Percentiles rank a stretch among this genome's conserved stretches.
Conservation (phyloP, 2,797 vertebrate species). For the Poliocrania exsul region DNA sequence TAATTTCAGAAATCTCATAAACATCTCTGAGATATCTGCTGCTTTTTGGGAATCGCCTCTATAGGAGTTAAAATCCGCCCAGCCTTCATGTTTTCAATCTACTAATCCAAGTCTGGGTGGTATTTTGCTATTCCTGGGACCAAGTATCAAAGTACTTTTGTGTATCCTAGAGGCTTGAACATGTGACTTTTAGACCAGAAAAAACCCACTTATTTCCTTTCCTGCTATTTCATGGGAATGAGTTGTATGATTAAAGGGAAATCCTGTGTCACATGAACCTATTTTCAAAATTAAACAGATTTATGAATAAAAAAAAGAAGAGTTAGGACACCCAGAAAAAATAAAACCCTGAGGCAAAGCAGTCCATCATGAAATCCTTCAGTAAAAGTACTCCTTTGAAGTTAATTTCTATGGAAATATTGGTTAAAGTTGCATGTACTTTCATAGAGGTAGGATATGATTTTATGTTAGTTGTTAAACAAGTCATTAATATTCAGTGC, state of each 20-base stretch:
- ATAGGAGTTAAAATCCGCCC: neutral
- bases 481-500: conserved; percentile 41
- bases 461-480: conserved; percentile 41
- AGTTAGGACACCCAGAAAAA: neutral
- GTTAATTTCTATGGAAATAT: conserved; percentile 1
- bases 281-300: neutral
- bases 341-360: neutral
- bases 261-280: neutral
- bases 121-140: neutral
- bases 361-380: neutral
- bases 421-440: neutral
- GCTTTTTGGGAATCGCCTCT: neutral
- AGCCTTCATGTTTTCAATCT: neutral
- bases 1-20: neutral
- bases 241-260: neutral
- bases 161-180: neutral
- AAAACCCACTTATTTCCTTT: neutral
- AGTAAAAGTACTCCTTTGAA: neutral
- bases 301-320: neutral
- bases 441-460: neutral
- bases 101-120: neutral
- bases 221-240: neutral
- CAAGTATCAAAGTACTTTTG: neutral
- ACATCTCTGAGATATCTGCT: neutral
- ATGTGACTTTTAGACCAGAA: neutral